Evolutionary conservation across 2,888 invertebrate species (phyloP), one percentile per base, ranked within the genome.

Genomic region (Nebria brevicollis): DNA sequence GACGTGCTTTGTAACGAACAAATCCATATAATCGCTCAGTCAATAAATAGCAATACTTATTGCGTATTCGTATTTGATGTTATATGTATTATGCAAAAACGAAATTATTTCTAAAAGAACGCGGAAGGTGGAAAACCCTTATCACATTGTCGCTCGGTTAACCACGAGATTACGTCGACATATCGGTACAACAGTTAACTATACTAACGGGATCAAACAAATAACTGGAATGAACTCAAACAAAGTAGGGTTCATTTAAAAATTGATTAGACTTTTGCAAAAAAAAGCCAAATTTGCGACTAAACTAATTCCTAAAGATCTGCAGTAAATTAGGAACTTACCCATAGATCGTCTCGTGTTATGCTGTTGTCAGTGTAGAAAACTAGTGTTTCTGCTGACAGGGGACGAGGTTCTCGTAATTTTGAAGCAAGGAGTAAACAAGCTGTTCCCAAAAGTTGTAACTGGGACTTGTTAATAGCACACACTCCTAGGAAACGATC

Each of bases 301-400:
- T 20, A 20, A 20, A 20, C 0, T 20, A 20, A 20, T 20, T 20
- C 20, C 5, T 34, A 34, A 4, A 34, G 34, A 20, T 20, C 34
- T 5, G 34, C 2, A 86, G 86, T 85, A 88, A 86, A 86, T 66
- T 66, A 87, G 87, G 77, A 85, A 94, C 96, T 95, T 91, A 98
- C 98, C 92, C 95, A 94, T 85, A 98, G 92, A 87, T 98, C 95
- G 82, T 94, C 91, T 85, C 95, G 91, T 82, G 94, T 94, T 90
- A 98, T 95, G 90, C 97, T 97, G 90, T 97, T 95, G 88, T 97
- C 98, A 81, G 98, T 98, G 91, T 97, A 98, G 90, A 94, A 95
- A 86, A 97, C 95, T 86, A 98, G 93, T 82, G 94, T 92, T 84
- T 96, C 94, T 1, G 95, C 94, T 25, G 94, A 92, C 83, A 96